These are phyloP conservation scores for Oryctolagus cuniculus DNA, from an alignment of 2,113 vertebrate genomes.

Conservation along the genomic window DNA sequence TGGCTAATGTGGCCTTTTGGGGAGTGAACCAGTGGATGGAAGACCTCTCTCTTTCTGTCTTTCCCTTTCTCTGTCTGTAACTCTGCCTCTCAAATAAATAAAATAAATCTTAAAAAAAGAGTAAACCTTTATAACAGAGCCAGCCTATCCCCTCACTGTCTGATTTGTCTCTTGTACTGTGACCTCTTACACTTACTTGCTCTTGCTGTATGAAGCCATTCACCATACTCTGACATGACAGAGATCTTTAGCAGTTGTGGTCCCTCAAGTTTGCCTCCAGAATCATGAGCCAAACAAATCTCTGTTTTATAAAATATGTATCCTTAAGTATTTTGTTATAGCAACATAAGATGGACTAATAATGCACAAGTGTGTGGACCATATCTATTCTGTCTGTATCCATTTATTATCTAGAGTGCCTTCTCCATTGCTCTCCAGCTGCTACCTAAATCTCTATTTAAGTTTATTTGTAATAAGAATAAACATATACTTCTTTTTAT, in stretches of 20 bases:
- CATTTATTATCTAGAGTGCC: background rate
- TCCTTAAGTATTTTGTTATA: background rate
- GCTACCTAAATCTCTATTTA: background rate
- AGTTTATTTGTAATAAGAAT: background rate
- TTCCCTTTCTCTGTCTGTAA: no score
- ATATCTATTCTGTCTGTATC: background rate
- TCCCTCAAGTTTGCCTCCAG: background rate
- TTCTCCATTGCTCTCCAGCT: background rate
- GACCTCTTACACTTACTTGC: no score
- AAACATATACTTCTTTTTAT: background rate
- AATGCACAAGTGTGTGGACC: background rate
- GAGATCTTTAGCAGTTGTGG: background rate
- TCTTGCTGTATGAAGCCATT: background rate
- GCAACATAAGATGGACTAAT: background rate
- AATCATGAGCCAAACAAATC: background rate
- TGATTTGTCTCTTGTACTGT: background rate
- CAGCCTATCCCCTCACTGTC: background rate
- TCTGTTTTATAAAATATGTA: background rate
- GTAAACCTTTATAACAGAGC: background rate
- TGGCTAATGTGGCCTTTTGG: no score
- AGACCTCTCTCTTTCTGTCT: no score
- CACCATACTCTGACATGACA: fast-evolving
- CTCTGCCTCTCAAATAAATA: no score
- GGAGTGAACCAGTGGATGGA: no score
- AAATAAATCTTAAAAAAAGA: no score